These are phyloP conservation scores for Sitta carolinensis DNA, from an alignment of 2,797 vertebrate species.

Conservation along the genomic window DNA sequence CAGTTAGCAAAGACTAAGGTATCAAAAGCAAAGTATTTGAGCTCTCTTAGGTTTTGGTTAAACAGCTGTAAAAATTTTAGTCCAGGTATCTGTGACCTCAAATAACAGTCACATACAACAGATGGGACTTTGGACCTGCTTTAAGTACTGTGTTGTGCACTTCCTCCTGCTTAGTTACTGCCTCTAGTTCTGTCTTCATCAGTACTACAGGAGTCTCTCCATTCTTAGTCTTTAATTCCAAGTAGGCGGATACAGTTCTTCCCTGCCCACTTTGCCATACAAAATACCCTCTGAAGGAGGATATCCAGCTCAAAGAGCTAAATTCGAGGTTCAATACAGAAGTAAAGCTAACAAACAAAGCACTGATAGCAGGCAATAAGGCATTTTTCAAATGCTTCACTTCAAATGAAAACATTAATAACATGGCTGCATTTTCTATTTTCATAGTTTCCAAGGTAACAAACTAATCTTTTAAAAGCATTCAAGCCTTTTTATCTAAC, in stretches of 20 bases:
- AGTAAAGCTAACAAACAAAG: neutral
- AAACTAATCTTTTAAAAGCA: slow-evolving; percentile 41
- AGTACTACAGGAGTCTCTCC: neutral
- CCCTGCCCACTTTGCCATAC: neutral
- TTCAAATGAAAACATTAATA: slow-evolving; percentile 29
- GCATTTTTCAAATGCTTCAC: neutral
- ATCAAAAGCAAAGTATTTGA: neutral
- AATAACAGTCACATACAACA: neutral
- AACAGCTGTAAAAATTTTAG: neutral
- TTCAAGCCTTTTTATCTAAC: neutral
- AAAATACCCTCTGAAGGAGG: neutral
- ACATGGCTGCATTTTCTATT: neutral
- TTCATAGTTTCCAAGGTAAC: slow-evolving; percentile 53
- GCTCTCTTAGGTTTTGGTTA: neutral
- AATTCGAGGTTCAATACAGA: neutral
- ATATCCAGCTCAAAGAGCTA: neutral
- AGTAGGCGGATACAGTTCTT: neutral
- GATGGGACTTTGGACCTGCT: slow-evolving; percentile 31
- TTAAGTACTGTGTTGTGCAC: neutral
- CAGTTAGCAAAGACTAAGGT: neutral
- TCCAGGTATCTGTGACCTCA: neutral
- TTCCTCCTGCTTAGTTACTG: slow-evolving; percentile 10
- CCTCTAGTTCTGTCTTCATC: neutral
- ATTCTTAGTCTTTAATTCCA: neutral
- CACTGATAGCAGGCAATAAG: neutral